phyloP scores from a whole-genome alignment of 2,888 invertebrate species.

The Augochlorella aurata region DNA sequence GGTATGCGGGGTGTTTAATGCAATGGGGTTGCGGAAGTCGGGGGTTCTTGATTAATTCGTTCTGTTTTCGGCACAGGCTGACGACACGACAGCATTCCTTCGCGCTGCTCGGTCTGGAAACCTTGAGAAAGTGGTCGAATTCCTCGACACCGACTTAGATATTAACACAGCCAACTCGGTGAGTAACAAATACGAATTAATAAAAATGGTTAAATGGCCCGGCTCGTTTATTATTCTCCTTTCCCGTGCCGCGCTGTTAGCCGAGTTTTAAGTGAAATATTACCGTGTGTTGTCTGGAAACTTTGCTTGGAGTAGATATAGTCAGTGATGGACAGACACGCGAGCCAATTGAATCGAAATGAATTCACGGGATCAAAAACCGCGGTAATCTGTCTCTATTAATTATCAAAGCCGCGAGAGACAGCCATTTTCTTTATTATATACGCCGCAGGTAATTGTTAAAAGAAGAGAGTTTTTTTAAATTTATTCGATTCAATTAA shows the following conservation, averaged over 20 bases:
- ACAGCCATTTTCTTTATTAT: too few relatives aligned
- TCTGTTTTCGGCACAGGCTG: constrained; percentile 86
- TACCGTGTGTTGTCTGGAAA: not conserved
- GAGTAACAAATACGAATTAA: constrained; percentile 59
- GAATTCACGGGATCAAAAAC: not conserved
- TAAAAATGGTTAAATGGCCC: not conserved
- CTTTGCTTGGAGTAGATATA: not conserved
- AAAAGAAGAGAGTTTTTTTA: too few relatives aligned
- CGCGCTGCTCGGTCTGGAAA: constrained; percentile 98
- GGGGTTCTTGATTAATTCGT: not conserved
- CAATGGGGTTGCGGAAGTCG: not conserved
- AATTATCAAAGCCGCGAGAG: too few relatives aligned
- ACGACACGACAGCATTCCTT: constrained; percentile 97
- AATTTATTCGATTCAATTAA: too few relatives aligned
- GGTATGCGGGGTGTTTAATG: not conserved
- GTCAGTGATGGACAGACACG: not conserved
- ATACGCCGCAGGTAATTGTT: too few relatives aligned
- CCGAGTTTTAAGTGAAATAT: not conserved
- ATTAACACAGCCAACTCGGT: constrained; percentile 99
- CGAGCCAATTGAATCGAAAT: not conserved
- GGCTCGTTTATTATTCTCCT: not conserved
- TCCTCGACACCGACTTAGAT: constrained; percentile 95
- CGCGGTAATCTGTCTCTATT: not conserved
- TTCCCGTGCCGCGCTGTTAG: not conserved
- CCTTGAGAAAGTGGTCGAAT: constrained; percentile 96